Evolutionary conservation across 1,140 invertebrate genomes (phyloP), one percentile per base, ranked within the genome.

Genomic region (Brachionus calyciflorus): DNA sequence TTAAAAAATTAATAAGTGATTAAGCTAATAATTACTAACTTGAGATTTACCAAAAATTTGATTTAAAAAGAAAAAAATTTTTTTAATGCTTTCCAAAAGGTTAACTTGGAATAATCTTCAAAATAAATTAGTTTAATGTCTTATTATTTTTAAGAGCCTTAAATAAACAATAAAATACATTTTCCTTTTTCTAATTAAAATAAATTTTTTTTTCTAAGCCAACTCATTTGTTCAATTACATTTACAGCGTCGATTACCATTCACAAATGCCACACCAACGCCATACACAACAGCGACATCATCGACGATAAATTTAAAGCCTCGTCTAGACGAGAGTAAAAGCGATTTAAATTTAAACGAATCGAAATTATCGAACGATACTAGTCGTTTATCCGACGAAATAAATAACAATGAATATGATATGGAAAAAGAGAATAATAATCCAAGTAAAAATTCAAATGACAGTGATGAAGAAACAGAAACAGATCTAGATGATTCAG

Each of bases 221-320:
- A 73, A 73, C 10, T 73, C 69, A 5, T 73, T 73, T 41, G 69
- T 73, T 33, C 51, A 44, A 30, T 1, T 73, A 21, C 28, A 37
- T 30, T 55, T 73, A 30, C 46, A 73, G 24, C 60, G 60, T 9
- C 33, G 60, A 26, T 24, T 65, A 41, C 40, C 60, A n/a, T 65
- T 73, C 17, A 40, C 69, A 0, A 73, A 55, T 33, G 41, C 65
- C 14, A 51, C 65, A 44, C 65, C 65, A 14, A 46, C 28, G 19
- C 55, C 55, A 17, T 60, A 17, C 30, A 40, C 55, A 1, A 7
- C 40, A 41, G 33, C 37, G 6, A 41, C 60, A 14, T 44, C 55
- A 19, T 60, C 55, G 6, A 37, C 55, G 55, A 37, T 21, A 12
- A 60, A 30, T 17, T 7, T 60, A 9, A 28, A 33, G 6, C 19